Base-by-base conservation (phyloP, 2,888 invertebrate genomes). In the Trichopria drosophilae region DNA sequence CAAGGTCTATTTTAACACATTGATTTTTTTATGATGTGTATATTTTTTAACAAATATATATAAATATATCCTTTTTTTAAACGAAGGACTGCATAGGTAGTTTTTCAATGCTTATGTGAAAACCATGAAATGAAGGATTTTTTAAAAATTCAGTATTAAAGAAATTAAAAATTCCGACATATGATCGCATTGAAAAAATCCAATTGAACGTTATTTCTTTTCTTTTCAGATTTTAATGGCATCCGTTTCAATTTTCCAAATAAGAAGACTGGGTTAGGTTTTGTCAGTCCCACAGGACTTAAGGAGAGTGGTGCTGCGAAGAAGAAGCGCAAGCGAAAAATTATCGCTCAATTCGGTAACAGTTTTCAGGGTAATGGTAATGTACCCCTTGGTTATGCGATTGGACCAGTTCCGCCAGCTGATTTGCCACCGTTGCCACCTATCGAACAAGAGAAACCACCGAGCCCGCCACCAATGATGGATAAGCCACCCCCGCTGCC, bases 261-360 rank as follows among this genome's bases (percentile, higher is more conserved):
- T 55, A 75, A 76, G 53, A 75, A 76, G 60, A 63, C 70, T 7
- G 75, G 73, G 32, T 59, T 71, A 20, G 70, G 72, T 4, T 75
- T 72, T 34, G 18, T 48, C 43, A 62, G 65, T 42, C 64, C 66
- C 20, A 61, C 62, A 29, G 65, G 76, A 56, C n/a, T n/a, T n/a
- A n/a, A n/a, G n/a, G 79, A 75, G 52, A 79, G 78, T 53, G 82
- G 81, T 49, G 80, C 79, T 9, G 80, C 81, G 1, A 88, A 89
- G 78, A 89, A 87, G 77, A 89, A 89, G 70, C 83, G 87, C 43
- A 89, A 87, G 76, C 83, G 85, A 56, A 87, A 86, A 66, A 84
- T 69, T 46, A 69, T 67, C 6, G 69, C 70, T 32, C 72, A 73
- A 62, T 68, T 67, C 68, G 79, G 68, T 76, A 79, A 65, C 73